Evolutionary conservation across 2,113 vertebrate genomes (phyloP).

Genomic region (Empidonax alnorum): DNA sequence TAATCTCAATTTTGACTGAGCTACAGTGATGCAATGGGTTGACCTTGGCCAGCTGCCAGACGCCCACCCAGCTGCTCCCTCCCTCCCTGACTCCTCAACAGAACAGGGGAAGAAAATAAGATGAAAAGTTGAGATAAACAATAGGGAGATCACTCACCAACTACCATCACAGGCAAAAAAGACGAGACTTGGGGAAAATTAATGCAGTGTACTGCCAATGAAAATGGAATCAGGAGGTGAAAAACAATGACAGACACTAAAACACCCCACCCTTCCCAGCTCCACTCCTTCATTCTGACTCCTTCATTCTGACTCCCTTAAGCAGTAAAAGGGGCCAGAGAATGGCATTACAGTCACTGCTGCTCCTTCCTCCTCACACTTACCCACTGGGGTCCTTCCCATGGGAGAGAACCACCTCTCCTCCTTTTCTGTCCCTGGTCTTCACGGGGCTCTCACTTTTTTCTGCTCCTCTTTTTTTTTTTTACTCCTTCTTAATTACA

Average conservation of each 20-base stretch:
- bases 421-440: neutral
- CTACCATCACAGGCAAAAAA: neutral
- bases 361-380: neutral
- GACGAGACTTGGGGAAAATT: neutral
- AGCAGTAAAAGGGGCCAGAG: neutral
- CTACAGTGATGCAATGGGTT: neutral
- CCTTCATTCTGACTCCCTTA: neutral
- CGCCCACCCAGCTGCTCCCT: neutral
- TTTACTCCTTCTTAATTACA: neutral
- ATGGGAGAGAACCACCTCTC: neutral
- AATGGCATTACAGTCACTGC: neutral
- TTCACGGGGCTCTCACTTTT: neutral
- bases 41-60: neutral
- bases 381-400: neutral
- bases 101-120: neutral
- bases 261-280: neutral
- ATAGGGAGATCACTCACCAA: neutral
- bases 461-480: neutral
- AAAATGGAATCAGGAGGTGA: neutral
- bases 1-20: neutral
- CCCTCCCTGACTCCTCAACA: neutral
- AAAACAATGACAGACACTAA: neutral
- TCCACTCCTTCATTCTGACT: neutral
- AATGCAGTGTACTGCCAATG: neutral
- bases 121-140: neutral